A percentile compares a stretch with the other conserved stretches of the same genome.
Conservation (phyloP, 2,113 vertebrate genomes). For the Nycticebus coucang region DNA sequence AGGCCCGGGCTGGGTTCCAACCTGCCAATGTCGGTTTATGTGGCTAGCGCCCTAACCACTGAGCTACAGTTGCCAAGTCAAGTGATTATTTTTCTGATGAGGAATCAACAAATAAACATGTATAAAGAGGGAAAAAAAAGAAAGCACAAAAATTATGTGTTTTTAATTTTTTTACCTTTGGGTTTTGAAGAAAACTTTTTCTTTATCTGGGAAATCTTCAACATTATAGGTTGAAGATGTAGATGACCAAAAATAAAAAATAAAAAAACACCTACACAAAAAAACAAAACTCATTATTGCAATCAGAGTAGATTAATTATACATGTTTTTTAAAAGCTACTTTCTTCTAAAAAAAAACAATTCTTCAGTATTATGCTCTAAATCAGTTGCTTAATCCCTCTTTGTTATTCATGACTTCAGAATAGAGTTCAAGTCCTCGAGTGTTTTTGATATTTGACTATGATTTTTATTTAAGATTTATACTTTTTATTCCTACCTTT, state of each 20-base stretch:
- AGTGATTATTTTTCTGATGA: too few relatives aligned
- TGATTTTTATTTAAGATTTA: background rate
- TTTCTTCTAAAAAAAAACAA: background rate
- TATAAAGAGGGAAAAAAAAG: background rate
- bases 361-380: background rate
- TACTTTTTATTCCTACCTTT: background rate
- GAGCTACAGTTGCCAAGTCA: too few relatives aligned
- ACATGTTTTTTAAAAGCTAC: background rate
- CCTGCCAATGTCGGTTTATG: too few relatives aligned
- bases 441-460: background rate
- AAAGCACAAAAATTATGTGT: background rate
- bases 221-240: background rate
- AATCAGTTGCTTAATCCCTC: background rate
- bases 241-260: background rate
- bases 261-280: background rate
- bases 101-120: too few relatives aligned
- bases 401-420: background rate
- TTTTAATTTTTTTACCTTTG: background rate
- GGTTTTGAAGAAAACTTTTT: background rate
- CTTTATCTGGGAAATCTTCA: background rate
- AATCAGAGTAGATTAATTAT: background rate
- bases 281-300: background rate
- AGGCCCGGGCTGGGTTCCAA: too few relatives aligned
- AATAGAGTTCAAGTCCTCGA: background rate
- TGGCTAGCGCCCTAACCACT: too few relatives aligned